Evolutionary conservation across 1,140 invertebrate genomes (phyloP).

Genomic region (Dolichoris vasculosae): DNA sequence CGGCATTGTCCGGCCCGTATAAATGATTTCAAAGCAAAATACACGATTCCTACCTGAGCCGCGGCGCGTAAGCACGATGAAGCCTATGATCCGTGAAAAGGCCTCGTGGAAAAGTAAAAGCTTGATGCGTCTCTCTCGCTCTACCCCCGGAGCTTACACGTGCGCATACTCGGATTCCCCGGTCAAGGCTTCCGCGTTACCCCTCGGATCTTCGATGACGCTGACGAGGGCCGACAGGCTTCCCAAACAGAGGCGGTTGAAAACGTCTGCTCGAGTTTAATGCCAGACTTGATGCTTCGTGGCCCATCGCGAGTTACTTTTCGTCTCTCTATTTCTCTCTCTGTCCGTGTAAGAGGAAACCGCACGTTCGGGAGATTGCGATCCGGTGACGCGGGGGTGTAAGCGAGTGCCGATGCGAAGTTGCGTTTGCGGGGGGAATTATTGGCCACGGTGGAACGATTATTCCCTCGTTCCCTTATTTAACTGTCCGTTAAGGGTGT

Average conservation of each 20-base stretch:
- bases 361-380: slow-evolving; percentile 31
- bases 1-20: neutral
- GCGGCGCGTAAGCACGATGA: neutral
- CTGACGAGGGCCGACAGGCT: slow-evolving; percentile 72
- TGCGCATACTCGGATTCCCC: slow-evolving; percentile 51
- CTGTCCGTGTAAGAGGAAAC: too few relatives aligned
- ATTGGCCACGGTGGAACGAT: neutral
- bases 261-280: slow-evolving; percentile 73
- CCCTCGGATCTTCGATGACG: slow-evolving; percentile 57
- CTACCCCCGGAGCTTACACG: neutral
- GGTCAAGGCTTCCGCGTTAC: slow-evolving; percentile 66
- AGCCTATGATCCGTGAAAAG: slow-evolving; percentile 41
- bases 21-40: slow-evolving; percentile 1
- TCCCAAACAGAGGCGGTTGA: slow-evolving; percentile 68
- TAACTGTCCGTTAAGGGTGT: neutral
- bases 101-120: slow-evolving; percentile 23
- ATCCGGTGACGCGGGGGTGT: neutral
- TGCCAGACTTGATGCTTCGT: slow-evolving; percentile 61
- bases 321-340: too few relatives aligned
- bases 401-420: neutral
- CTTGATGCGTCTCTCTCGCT: neutral
- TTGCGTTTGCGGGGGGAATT: neutral
- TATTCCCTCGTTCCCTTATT: neutral
- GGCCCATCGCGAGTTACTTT: too few relatives aligned
- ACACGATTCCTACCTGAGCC: neutral